Conservation (phyloP, 2,888 invertebrate species). For the Erebia epiphron region DNA sequence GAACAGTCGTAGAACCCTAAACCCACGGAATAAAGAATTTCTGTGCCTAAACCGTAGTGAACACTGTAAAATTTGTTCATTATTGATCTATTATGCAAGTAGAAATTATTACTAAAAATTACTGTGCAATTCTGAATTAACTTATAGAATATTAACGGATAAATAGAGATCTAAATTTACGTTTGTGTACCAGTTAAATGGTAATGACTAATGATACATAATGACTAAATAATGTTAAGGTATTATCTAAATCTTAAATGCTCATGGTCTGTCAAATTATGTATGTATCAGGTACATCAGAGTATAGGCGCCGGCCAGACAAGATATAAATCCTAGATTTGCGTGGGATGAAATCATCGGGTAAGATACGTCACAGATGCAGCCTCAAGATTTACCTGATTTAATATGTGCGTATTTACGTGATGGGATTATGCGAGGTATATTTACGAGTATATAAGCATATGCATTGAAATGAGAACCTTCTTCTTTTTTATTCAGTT, state of each 20-base stretch:
- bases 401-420: background rate
- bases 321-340: conserved; percentile 59
- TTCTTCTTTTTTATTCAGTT: background rate
- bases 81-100: no score
- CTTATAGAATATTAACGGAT: background rate
- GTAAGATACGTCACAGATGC: conserved; percentile 48
- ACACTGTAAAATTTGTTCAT: no score
- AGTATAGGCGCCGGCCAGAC: conserved; percentile 52
- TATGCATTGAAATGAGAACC: background rate
- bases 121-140: no score
- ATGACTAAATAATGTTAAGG: conserved; percentile 2
- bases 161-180: background rate
- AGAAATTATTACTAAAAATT: no score
- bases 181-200: background rate
- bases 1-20: no score
- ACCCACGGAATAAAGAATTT: no score
- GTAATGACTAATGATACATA: conserved; percentile 1
- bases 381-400: conserved; percentile 11
- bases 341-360: conserved; percentile 63
- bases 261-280: conserved; percentile 7
- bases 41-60: no score
- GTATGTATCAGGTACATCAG: conserved; percentile 32
- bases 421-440: background rate
- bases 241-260: conserved; percentile 16
- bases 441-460: no score